phyloP scores from a whole-genome alignment of 2,888 invertebrate genomes.

The Agonum fuliginosum region DNA sequence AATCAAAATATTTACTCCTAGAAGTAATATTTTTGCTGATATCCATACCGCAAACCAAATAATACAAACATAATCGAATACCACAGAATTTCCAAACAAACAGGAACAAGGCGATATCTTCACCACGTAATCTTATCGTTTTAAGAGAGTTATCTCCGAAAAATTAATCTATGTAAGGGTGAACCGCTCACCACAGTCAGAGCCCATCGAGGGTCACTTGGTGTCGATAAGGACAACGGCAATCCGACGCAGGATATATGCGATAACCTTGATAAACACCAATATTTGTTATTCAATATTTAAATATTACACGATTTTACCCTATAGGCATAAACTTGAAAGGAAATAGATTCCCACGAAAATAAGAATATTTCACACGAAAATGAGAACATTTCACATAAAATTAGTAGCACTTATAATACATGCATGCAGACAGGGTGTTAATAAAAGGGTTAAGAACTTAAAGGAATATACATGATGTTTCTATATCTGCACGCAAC shows the following conservation, averaged over 20 bases:
- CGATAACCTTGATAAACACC: slow-evolving; percentile 51
- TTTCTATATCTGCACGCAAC: no score
- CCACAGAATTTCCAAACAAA: slow-evolving; percentile 26
- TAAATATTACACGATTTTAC: no score
- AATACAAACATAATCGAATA: neutral
- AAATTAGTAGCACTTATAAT: no score
- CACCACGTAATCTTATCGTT: slow-evolving; percentile 3
- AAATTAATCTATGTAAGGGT: slow-evolving; percentile 9
- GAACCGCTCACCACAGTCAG: slow-evolving; percentile 3
- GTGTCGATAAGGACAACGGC: slow-evolving; percentile 10
- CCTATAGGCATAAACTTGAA: no score
- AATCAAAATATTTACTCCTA: neutral
- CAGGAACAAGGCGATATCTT: slow-evolving; percentile 18
- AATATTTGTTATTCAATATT: slow-evolving; percentile 46
- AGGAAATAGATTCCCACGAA: no score
- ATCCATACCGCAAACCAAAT: neutral
- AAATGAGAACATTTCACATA: no score
- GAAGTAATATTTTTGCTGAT: no score
- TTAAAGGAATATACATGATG: no score
- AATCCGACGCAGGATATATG: slow-evolving; percentile 25
- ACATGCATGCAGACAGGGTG: no score
- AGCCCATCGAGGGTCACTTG: slow-evolving; percentile 24
- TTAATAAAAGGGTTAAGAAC: no score
- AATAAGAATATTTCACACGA: no score
- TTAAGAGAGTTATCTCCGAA: neutral